These are phyloP conservation scores for Rhagoletis pomonella DNA, from an alignment of 1,140 invertebrate species.

Conservation along the genomic window DNA sequence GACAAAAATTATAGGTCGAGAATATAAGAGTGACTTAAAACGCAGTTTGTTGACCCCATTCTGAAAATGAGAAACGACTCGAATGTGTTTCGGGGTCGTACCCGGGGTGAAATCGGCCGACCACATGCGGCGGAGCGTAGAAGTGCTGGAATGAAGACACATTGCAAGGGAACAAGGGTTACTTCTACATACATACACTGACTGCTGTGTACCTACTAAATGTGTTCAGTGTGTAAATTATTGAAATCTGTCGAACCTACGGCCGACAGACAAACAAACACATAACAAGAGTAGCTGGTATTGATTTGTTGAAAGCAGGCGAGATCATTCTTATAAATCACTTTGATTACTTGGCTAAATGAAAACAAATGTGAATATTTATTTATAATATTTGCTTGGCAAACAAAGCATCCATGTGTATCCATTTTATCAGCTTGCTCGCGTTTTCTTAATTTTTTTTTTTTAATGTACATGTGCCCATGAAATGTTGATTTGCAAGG, in stretches of 20 bases:
- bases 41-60: slow-evolving; percentile 38
- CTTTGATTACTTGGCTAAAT: neutral
- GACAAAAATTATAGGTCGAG: slow-evolving; percentile 22
- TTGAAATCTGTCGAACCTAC: neutral
- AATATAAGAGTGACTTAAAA: slow-evolving; percentile 30
- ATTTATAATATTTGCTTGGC: neutral
- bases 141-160: slow-evolving; percentile 1
- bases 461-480: neutral
- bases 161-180: neutral
- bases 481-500: neutral
- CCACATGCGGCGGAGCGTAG: neutral
- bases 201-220: neutral
- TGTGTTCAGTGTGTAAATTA: neutral
- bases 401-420: neutral
- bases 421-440: neutral
- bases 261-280: neutral
- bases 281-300: neutral
- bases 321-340: neutral
- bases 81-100: slow-evolving; percentile 20
- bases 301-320: neutral
- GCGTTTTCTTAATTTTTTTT: neutral
- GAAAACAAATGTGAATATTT: neutral
- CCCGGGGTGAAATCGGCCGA: neutral
- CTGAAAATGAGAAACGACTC: slow-evolving; percentile 17
- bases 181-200: neutral